Conservation (phyloP, 2,888 invertebrate species). For the Drosophila lacicola region DNA sequence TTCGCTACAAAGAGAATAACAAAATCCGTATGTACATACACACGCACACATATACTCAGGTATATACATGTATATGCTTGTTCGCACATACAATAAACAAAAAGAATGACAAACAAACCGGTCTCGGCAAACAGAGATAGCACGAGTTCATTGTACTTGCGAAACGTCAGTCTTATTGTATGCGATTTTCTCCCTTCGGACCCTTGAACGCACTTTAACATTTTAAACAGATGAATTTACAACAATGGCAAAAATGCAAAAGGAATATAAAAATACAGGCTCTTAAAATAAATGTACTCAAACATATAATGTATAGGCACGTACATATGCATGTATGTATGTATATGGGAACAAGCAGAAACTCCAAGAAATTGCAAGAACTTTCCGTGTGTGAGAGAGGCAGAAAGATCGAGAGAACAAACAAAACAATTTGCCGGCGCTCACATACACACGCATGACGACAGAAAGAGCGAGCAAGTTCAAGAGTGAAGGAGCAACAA, state of each 20-base stretch:
- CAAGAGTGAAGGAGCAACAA: constrained; percentile 43
- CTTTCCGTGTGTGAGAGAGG: constrained; percentile 16
- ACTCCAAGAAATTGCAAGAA: constrained; percentile 37
- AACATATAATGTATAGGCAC: constrained; percentile 10
- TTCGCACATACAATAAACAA: constrained; percentile 22
- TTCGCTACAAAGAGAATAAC: constrained; percentile 35
- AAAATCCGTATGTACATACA: not conserved
- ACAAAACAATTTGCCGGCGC: constrained; percentile 18
- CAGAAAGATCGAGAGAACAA: constrained; percentile 12
- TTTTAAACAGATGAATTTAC: constrained; percentile 18
- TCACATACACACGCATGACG: constrained; percentile 7
- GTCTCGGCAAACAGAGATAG: constrained; percentile 42
- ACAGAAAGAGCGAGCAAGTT: constrained; percentile 61
- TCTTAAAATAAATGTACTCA: constrained; percentile 24
- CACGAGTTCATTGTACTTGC: constrained; percentile 65
- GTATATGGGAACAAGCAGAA: constrained; percentile 1
- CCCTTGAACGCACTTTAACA: constrained; percentile 19
- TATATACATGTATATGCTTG: constrained; percentile 1
- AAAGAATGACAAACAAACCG: constrained; percentile 35
- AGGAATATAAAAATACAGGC: constrained; percentile 6
- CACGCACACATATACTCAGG: not conserved
- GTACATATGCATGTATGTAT: not conserved
- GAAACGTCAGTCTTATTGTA: constrained; percentile 21
- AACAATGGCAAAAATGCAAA: not conserved
- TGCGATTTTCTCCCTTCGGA: constrained; percentile 13